A percentile compares a stretch with the other conserved stretches of the same genome.
phyloP scores from a whole-genome alignment of 1,140 invertebrate species.

The Sitophilus oryzae region DNA sequence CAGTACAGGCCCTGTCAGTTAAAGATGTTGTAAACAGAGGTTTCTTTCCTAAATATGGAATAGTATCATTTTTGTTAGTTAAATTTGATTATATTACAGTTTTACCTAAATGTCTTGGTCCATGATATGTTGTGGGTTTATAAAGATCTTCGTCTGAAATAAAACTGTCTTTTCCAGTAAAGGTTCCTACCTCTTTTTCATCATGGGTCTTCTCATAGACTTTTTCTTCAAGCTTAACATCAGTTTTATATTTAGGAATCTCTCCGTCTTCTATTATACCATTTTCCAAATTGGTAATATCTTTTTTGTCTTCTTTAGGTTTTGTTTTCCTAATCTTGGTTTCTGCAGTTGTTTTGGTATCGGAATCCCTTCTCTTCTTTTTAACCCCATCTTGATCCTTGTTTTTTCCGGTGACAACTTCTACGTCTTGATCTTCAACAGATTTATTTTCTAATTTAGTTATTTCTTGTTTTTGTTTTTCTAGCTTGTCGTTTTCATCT shows the following conservation, averaged over 20 bases:
- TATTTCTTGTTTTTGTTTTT: constrained; percentile 24
- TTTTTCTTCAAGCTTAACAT: not conserved
- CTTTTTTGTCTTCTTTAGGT: no score
- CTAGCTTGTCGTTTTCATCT: constrained; percentile 39
- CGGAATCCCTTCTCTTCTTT: no score
- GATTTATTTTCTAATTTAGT: no score
- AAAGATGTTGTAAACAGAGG: constrained; percentile 78
- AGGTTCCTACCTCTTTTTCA: not conserved
- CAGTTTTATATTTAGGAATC: constrained; percentile 1
- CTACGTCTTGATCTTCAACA: no score
- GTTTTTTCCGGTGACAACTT: no score
- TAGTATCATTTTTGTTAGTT: not conserved
- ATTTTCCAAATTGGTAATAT: no score
- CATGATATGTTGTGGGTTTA: constrained; percentile 30
- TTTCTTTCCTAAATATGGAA: constrained; percentile 46
- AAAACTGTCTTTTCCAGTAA: constrained; percentile 9
- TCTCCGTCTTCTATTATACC: no score
- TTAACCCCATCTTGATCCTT: no score
- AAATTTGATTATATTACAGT: no score
- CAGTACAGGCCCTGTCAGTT: constrained; percentile 67
- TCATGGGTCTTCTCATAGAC: not conserved
- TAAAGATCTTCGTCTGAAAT: constrained; percentile 23
- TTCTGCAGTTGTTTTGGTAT: no score
- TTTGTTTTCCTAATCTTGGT: no score
- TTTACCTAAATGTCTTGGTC: constrained; percentile 37